Conservation (phyloP, 2,888 invertebrate species). For the Rhagonycha lutea region DNA sequence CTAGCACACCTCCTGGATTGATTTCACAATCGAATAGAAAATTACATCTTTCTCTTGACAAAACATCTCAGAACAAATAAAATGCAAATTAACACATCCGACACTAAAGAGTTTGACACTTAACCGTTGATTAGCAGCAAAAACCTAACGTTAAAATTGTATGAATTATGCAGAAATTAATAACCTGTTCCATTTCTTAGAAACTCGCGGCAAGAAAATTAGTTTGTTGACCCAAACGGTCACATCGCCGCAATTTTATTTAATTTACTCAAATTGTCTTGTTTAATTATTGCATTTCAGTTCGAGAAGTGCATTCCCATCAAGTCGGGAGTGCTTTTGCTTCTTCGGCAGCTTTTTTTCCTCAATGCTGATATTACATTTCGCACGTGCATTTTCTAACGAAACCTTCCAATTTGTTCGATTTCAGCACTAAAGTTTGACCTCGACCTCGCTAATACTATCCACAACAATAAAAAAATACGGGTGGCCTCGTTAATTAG, state of each 20-base stretch:
- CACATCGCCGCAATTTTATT: neutral
- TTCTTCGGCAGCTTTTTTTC: neutral
- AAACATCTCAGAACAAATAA: neutral
- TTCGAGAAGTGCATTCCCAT: neutral
- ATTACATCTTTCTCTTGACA: neutral
- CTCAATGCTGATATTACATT: neutral
- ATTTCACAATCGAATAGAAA: too few species aligned
- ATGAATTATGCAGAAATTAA: neutral
- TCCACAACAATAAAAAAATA: neutral
- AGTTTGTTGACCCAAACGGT: neutral
- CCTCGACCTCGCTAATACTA: neutral
- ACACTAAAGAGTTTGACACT: neutral
- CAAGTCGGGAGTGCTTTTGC: neutral
- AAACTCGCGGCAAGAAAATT: neutral
- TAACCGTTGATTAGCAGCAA: neutral
- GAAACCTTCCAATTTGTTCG: neutral
- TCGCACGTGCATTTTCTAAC: neutral
- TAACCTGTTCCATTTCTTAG: neutral
- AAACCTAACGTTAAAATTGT: neutral
- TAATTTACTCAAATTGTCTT: neutral
- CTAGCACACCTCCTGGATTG: too few species aligned
- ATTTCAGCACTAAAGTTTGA: neutral
- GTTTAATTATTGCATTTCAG: neutral
- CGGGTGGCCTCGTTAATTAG: neutral
- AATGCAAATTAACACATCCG: neutral